Conservation (phyloP, 2,797 vertebrate genomes). For the Tolypeutes matacus region DNA sequence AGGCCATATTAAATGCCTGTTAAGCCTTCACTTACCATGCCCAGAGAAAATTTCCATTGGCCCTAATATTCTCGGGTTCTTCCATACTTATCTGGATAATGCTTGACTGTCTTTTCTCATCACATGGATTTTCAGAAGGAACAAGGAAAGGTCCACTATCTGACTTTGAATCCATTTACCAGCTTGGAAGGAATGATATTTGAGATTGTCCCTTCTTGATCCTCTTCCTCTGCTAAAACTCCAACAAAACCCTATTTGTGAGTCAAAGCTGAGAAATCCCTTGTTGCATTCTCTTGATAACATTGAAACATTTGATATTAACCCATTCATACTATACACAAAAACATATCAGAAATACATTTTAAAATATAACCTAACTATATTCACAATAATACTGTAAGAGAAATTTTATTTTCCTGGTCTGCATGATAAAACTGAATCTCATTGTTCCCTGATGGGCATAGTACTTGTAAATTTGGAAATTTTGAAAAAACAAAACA, state of each 20-base stretch:
- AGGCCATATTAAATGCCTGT: neutral
- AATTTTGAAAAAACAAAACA: no score
- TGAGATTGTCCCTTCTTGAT: neutral
- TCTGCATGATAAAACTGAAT: neutral
- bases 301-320: no score
- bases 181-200: neutral
- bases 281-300: no score
- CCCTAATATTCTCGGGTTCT: neutral
- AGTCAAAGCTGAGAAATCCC: neutral
- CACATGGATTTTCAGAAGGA: neutral
- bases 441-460: neutral
- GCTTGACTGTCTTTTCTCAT: neutral
- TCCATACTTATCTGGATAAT: neutral
- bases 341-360: neutral
- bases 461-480: no score
- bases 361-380: neutral
- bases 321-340: no score
- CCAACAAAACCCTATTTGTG: neutral
- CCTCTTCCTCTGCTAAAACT: neutral
- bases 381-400: neutral
- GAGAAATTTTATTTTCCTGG: neutral
- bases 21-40: neutral
- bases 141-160: neutral
- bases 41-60: accelerated
- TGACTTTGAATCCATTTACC: neutral